Percentiles rank a stretch among this genome's conserved stretches.
Conservation (phyloP, 1,140 invertebrate species). For the Heterodera schachtii region DNA sequence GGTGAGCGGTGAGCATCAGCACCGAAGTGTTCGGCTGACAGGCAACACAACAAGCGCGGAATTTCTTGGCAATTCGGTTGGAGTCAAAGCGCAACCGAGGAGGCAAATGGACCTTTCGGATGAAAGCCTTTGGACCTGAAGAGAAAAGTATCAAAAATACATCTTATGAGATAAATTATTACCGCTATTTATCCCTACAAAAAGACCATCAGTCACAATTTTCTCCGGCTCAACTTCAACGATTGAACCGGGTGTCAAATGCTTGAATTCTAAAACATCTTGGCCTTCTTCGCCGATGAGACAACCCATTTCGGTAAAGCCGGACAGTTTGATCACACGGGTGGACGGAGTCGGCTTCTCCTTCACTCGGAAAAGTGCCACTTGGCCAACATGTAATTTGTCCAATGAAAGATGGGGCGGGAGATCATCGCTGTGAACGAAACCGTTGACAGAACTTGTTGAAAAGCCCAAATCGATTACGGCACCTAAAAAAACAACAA, state of each 20-base stretch:
- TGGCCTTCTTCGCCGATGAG: constrained; percentile 42
- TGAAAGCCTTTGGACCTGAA: constrained; percentile 55
- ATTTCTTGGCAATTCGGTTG: constrained; percentile 26
- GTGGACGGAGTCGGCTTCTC: constrained; percentile 25
- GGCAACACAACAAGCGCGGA: constrained; percentile 54
- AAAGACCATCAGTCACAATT: constrained; percentile 41
- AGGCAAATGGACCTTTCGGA: constrained; percentile 49
- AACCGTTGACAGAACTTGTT: constrained; percentile 44
- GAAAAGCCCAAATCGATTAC: constrained; percentile 55
- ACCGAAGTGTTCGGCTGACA: constrained; percentile 56
- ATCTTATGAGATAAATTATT: not conserved
- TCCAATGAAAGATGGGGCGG: constrained; percentile 33
- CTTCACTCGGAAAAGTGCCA: constrained; percentile 55
- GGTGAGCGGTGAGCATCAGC: constrained; percentile 59
- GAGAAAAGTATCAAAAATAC: not conserved
- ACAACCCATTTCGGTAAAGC: constrained; percentile 43
- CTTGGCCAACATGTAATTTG: constrained; percentile 46
- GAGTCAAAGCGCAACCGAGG: constrained; percentile 53
- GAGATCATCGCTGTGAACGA: constrained; percentile 46
- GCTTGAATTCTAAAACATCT: constrained; percentile 27
- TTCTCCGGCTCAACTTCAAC: constrained; percentile 50
- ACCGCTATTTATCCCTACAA: constrained; percentile 56
- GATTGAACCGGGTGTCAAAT: constrained; percentile 62
- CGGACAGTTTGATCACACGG: constrained; percentile 52
- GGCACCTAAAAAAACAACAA: constrained; percentile 46